Base-by-base conservation (phyloP, 1,140 invertebrate species). In the Scaptomyza graminum region DNA sequence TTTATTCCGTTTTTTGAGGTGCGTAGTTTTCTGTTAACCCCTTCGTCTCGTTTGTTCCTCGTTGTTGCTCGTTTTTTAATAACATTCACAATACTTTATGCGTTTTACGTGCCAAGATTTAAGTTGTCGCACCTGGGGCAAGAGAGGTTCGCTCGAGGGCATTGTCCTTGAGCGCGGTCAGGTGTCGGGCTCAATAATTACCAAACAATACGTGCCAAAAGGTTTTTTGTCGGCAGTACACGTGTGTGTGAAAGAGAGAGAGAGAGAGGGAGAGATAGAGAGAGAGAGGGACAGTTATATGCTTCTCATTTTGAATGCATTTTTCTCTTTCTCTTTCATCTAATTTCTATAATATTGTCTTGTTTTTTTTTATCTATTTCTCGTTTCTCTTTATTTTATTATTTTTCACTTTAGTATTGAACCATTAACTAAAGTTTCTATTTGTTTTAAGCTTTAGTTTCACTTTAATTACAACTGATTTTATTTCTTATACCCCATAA, bases 1-100 rank as follows among this genome's bases (percentile, higher is more conserved):
- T 16, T n/a, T n/a, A n/a, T n/a, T n/a, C n/a, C n/a, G n/a, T n/a
- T n/a, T 34, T 56, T 15, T 16, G 11, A 34, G 5, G 79, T 83
- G 70, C 54, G 75, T 75, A 78, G 56, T 70, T 78, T 69, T 4
- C 5, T 31, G 28, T 59, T 54, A 18, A 6, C 8, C 47, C 9
- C 6, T 2, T n/a, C 47, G 16, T 3, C 47, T 28, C 18, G 59
- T 41, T 75, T 69, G 70, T 69, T 50, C 28, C 28, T 34, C 31
- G 18, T 18, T 18, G 1, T 18, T n/a, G n/a, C n/a, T n/a, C n/a
- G 6, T 62, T 66, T 81, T 81, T 84, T 81, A 84, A 84, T 84
- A 87, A 81, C 82, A 74, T 87, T 70, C 51, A 57, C 54, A 67
- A 77, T 84, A 87, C 77, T 87, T 84, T 81, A 84, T 87, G 82